These are phyloP conservation scores for Erebia ligea DNA, from an alignment of 2,888 invertebrate species.

Conservation along the genomic window DNA sequence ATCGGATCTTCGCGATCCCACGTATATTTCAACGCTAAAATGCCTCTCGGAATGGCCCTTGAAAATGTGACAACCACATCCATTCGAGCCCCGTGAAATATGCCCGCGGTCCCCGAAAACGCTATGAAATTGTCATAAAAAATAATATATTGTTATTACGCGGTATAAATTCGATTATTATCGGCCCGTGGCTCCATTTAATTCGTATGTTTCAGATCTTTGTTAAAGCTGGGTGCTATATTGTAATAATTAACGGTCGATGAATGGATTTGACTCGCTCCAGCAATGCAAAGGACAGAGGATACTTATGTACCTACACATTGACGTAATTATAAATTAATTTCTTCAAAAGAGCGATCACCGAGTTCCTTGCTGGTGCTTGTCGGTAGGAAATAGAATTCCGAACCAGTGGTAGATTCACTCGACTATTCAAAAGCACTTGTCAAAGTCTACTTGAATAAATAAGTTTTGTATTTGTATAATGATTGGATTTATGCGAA, in stretches of 20 bases:
- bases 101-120: slow-evolving; percentile 48
- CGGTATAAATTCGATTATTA: slow-evolving; percentile 35
- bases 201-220: slow-evolving; percentile 18
- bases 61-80: slow-evolving; percentile 44
- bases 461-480: no score
- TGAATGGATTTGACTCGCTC: no score
- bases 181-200: slow-evolving; percentile 26
- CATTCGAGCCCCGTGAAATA: slow-evolving; percentile 50
- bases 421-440: no score
- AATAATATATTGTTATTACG: slow-evolving; percentile 39
- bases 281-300: no score
- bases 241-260: slow-evolving; percentile 11
- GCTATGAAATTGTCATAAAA: slow-evolving; percentile 56
- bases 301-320: no score
- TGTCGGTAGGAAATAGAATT: no score
- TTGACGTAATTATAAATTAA: no score
- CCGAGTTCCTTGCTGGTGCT: no score
- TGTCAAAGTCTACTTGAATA: no score
- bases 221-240: neutral
- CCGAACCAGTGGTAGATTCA: no score
- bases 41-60: slow-evolving; percentile 23
- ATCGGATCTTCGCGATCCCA: slow-evolving; percentile 14
- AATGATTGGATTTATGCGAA: neutral
- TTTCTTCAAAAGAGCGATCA: no score
- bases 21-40: slow-evolving; percentile 36